These are phyloP conservation scores for Melanostoma scalare DNA, from an alignment of 2,888 invertebrate genomes.

Conservation along the genomic window DNA sequence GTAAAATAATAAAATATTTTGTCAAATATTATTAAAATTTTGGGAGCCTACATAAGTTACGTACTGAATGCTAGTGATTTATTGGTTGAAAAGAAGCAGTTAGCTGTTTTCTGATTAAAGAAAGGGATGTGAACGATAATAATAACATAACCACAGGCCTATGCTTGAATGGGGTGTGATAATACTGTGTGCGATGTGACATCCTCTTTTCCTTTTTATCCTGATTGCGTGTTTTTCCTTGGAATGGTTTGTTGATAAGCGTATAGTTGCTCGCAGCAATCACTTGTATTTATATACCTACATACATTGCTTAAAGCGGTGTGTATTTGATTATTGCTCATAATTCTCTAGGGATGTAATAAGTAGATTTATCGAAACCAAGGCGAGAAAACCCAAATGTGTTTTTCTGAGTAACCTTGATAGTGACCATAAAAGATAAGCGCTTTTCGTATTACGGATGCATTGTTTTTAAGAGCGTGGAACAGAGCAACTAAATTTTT, in stretches of 20 bases:
- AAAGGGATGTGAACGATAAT: constrained; percentile 11
- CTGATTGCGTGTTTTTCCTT: constrained; percentile 18
- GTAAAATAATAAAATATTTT: constrained; percentile 5
- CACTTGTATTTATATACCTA: constrained; percentile 21
- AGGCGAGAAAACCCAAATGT: no score
- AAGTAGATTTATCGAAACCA: constrained; percentile 8
- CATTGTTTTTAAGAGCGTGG: no score
- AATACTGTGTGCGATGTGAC: constrained; percentile 32
- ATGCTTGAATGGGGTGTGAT: constrained; percentile 61
- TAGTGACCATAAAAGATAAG: no score
- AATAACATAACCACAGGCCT: constrained; percentile 11
- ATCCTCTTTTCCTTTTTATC: constrained; percentile 15
- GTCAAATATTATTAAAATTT: constrained; percentile 14
- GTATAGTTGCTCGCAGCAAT: constrained; percentile 40
- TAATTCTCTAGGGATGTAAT: constrained; percentile 46
- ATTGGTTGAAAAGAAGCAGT: constrained; percentile 25
- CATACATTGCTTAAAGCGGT: neutral
- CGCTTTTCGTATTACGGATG: no score
- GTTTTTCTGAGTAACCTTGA: no score
- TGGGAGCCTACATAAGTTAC: no score
- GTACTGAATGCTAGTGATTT: constrained; percentile 2
- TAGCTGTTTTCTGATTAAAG: constrained; percentile 19
- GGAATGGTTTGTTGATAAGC: constrained; percentile 42
- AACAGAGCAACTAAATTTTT: no score
- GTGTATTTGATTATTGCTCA: constrained; percentile 24